phyloP scores from a whole-genome alignment of 2,797 vertebrate genomes.

The Catostomus latipinnis region DNA sequence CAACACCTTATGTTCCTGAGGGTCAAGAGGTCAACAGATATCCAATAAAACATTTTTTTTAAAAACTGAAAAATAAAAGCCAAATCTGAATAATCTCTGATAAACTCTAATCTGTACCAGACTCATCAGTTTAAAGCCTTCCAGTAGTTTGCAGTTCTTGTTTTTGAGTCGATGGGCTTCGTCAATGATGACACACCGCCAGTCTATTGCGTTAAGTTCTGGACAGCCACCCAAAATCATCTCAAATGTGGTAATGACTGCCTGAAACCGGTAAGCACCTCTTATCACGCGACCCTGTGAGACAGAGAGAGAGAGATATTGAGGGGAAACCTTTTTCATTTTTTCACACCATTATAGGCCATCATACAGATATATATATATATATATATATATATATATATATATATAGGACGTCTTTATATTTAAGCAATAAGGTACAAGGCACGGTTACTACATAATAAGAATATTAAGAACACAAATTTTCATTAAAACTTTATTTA shows the following conservation, averaged over 20 bases:
- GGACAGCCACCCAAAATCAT: slow-evolving; percentile 99
- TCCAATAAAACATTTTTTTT: neutral
- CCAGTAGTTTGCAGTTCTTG: slow-evolving; percentile 98
- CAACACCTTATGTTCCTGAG: slow-evolving; percentile 95
- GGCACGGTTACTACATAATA: too few species aligned
- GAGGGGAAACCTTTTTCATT: slow-evolving; percentile 1
- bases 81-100: neutral
- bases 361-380: neutral
- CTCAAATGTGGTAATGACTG: slow-evolving; percentile 97
- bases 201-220: slow-evolving; percentile 96
- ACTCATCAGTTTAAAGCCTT: slow-evolving; percentile 98
- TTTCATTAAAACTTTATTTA: too few species aligned
- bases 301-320: neutral
- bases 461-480: too few species aligned
- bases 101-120: slow-evolving; percentile 76
- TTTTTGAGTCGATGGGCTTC: slow-evolving; percentile 98
- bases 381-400: too few species aligned
- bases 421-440: too few species aligned
- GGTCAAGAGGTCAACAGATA: slow-evolving; percentile 24
- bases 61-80: neutral
- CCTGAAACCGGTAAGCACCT: slow-evolving; percentile 93
- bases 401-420: neutral
- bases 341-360: neutral
- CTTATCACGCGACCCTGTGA: slow-evolving; percentile 86
- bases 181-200: slow-evolving; percentile 97